A percentile compares a stretch with the other conserved stretches of the same genome.
phyloP scores from a whole-genome alignment of 2,797 vertebrate genomes.

The Sitta carolinensis region DNA sequence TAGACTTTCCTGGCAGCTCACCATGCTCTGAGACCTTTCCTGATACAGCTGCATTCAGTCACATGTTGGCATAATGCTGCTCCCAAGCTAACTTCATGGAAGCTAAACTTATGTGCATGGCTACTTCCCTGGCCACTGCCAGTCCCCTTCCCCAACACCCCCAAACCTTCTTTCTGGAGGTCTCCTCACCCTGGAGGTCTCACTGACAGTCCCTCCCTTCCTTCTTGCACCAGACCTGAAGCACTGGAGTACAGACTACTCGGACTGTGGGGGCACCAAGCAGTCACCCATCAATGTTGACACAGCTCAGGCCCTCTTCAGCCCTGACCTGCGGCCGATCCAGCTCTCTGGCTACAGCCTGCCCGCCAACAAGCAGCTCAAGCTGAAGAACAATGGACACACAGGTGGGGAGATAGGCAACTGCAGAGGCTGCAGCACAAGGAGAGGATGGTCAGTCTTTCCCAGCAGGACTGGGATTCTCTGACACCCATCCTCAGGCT shows the following conservation, averaged over 20 bases:
- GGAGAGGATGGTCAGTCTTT: accelerated
- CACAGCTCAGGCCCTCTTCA: constrained; percentile 19
- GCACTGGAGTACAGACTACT: constrained; percentile 47
- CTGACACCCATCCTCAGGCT: background rate
- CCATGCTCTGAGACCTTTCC: background rate
- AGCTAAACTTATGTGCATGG: background rate
- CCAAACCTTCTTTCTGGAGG: background rate
- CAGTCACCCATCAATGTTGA: constrained; percentile 85
- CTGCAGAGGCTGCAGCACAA: background rate
- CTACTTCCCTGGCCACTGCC: background rate
- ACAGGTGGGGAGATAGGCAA: constrained; percentile 74
- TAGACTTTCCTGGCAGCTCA: constrained; percentile 56
- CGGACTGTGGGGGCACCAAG: constrained; percentile 61
- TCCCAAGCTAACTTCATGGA: background rate
- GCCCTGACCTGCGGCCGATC: constrained; percentile 61
- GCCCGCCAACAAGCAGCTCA: constrained; percentile 35
- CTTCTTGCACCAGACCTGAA: background rate
- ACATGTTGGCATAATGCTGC: background rate
- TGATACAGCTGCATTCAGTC: background rate
- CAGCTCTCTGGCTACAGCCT: constrained; percentile 78
- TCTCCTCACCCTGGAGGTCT: background rate
- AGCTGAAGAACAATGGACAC: constrained; percentile 83
- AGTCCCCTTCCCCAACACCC: background rate
- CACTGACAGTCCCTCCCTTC: background rate
- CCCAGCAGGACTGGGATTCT: background rate